phyloP scores from a whole-genome alignment of 23 tunicate genomes.

The Clavelina lepadiformis region DNA sequence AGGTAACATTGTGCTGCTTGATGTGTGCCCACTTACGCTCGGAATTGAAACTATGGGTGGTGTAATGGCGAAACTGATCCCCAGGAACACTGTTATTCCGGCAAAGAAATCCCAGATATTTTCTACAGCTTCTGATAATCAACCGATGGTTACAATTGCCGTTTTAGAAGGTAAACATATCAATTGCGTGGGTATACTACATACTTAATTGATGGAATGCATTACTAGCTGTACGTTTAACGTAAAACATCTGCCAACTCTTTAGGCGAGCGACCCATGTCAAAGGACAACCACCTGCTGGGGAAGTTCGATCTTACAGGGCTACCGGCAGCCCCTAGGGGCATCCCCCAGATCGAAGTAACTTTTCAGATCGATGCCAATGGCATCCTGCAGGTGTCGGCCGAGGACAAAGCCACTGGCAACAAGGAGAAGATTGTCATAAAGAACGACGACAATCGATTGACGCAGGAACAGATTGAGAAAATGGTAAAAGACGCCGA shows the following conservation, averaged over 20 bases:
- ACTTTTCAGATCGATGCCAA: slow-evolving; percentile 98
- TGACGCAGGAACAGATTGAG: slow-evolving; percentile 52
- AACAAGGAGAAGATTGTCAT: slow-evolving; percentile 52
- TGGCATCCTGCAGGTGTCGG: slow-evolving; percentile 75
- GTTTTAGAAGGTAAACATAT: neutral
- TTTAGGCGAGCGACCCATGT: slow-evolving; percentile 96
- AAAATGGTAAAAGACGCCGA: slow-evolving; percentile 51
- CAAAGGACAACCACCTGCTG: slow-evolving; percentile 91
- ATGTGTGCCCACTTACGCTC: slow-evolving; percentile 44
- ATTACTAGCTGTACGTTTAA: neutral
- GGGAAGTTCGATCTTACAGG: slow-evolving; percentile 98
- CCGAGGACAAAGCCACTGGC: slow-evolving; percentile 64
- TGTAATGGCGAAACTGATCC: slow-evolving; percentile 51
- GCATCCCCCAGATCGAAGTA: slow-evolving; percentile 96
- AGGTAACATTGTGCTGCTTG: slow-evolving; percentile 44
- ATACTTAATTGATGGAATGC: neutral
- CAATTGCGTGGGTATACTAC: neutral
- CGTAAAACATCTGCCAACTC: neutral
- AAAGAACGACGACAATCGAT: slow-evolving; percentile 37
- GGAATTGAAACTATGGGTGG: slow-evolving; percentile 73
- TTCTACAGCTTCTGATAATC: slow-evolving; percentile 65
- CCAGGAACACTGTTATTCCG: slow-evolving; percentile 58
- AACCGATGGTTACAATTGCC: slow-evolving; percentile 48
- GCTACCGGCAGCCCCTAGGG: slow-evolving; percentile 93
- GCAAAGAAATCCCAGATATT: slow-evolving; percentile 56